A percentile compares a stretch with the other conserved stretches of the same genome.
phyloP scores from a whole-genome alignment of 2,888 invertebrate genomes.

The Hymenopus coronatus region DNA sequence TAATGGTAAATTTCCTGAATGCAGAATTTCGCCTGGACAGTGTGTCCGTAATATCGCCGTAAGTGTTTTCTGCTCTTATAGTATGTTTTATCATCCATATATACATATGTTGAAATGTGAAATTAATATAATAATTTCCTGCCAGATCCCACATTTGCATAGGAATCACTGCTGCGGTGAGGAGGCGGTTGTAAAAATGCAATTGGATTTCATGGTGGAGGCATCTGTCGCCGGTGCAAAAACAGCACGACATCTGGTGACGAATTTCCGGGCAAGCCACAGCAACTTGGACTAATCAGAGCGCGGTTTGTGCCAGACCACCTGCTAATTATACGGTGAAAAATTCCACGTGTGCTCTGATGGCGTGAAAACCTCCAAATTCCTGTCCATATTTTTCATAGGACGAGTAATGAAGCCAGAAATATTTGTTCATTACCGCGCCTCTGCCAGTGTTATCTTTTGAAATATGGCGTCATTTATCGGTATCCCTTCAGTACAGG shows the following conservation, averaged over 20 bases:
- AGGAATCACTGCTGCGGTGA: background rate
- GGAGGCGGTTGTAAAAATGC: background rate
- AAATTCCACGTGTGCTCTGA: background rate
- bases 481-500: background rate
- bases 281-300: background rate
- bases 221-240: background rate
- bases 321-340: background rate
- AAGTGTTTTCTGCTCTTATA: no score
- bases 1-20: no score
- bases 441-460: background rate
- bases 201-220: background rate
- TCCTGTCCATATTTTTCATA: background rate
- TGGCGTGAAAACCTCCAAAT: background rate
- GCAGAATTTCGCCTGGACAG: no score
- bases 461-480: background rate
- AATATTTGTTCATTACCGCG: background rate
- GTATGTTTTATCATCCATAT: no score
- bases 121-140: no score
- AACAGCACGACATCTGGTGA: background rate
- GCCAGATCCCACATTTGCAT: no score
- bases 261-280: background rate
- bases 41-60: no score
- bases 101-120: no score
- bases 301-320: background rate
- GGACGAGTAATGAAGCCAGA: background rate